Evolutionary conservation across 2,797 vertebrate genomes (phyloP), one percentile per base, ranked within the genome.

Genomic region (Brotula barbata): DNA sequence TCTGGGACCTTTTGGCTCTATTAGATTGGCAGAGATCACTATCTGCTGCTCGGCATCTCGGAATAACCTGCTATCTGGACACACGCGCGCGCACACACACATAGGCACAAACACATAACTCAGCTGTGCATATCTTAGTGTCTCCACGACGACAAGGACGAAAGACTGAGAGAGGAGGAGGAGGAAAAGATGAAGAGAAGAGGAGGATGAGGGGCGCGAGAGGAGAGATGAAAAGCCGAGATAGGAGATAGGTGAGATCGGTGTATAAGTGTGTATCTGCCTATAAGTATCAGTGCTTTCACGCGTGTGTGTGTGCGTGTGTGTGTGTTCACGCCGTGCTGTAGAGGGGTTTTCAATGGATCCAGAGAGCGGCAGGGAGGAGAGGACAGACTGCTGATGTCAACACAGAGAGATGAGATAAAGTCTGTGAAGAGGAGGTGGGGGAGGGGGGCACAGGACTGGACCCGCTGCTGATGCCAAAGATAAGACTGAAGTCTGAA

Each of bases 371-470:
- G 58, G 69, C 50, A 37, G 56, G 44, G 70, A 83, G 73, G 71
- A 83, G 64, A 73, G 77, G 64, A 78, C 77, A 76, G 71, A 81
- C 75, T 84, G 79, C 81, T 83, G 84, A 87, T 85, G 84, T 87
- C 87, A 86, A 86, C 77, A 72, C 71, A 55, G 58, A 59, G 64
- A 78, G 84, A 84, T 82, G 75, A 85, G 85, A 87, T 88, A 82
- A 86, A 75, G 65, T 58, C 67, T 1, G 71, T 75, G 14, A 43
- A 51, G 58, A 25, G 47, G 57, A 36, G 31, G 41, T 25, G 23
- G 53, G 17, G 17, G 20, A 47, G 3, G 19, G 6, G 36, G 43
- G 15, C 3, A 39, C 25, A 60, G 71, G 54, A 58, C 72, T 45
- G 62, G 63, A 80, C 65, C 71, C 64, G 77, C 71, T 82, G 80